Conservation (phyloP, 2,888 invertebrate genomes). For the Ischnus inquisitorius region DNA sequence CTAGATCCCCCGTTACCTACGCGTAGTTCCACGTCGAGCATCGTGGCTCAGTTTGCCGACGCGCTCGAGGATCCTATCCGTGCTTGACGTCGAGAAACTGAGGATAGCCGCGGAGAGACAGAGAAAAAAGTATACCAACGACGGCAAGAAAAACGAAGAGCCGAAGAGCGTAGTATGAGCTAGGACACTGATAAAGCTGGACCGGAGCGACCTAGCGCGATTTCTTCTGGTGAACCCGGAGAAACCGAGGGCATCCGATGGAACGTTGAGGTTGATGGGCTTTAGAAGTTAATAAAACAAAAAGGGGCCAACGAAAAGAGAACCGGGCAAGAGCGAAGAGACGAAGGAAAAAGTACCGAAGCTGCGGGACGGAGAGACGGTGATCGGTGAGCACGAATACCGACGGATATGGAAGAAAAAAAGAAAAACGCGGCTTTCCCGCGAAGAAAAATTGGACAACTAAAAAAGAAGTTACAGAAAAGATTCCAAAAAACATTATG, state of each 20-base stretch:
- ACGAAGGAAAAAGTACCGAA: slow-evolving; percentile 9
- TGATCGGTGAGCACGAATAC: slow-evolving; percentile 5
- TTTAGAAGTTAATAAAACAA: slow-evolving; percentile 40
- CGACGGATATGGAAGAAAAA: background rate
- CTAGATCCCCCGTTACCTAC: slow-evolving; percentile 19
- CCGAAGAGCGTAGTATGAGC: slow-evolving; percentile 27
- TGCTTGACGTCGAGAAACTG: slow-evolving; percentile 40
- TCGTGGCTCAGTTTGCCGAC: slow-evolving; percentile 50
- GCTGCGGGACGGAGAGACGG: background rate
- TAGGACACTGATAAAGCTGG: slow-evolving; percentile 31
- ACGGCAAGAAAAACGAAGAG: slow-evolving; percentile 13
- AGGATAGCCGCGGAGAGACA: slow-evolving; percentile 48
- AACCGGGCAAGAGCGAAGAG: background rate
- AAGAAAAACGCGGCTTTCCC: background rate
- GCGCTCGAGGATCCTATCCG: slow-evolving; percentile 52
- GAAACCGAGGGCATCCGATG: slow-evolving; percentile 34
- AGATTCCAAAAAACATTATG: background rate
- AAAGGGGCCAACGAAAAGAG: slow-evolving; percentile 7
- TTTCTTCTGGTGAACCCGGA: slow-evolving; percentile 42
- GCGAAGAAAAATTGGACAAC: background rate
- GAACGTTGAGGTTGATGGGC: slow-evolving; percentile 34
- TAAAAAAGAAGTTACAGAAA: background rate
- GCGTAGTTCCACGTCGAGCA: slow-evolving; percentile 46
- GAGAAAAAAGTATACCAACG: slow-evolving; percentile 36
- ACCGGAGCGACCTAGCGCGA: background rate